Percentiles rank a stretch among this genome's conserved stretches.
Evolutionary conservation across 2,113 vertebrate genomes (phyloP).

Genomic region (Vanacampus margaritifer): DNA sequence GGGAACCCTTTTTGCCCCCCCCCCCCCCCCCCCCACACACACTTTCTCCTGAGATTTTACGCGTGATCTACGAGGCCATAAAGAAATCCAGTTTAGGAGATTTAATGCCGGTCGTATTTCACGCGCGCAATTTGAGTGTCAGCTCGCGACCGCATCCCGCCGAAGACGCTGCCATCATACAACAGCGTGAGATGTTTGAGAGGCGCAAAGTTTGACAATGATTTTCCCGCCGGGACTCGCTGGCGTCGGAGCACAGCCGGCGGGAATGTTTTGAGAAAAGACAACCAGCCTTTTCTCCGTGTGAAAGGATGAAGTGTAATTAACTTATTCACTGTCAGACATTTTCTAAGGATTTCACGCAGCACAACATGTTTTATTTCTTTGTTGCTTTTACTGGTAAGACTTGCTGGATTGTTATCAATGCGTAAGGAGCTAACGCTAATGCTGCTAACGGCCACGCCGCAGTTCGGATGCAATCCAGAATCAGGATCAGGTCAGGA

Average conservation of each 20-base stretch:
- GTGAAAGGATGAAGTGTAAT: not conserved
- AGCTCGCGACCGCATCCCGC: conserved; percentile 64
- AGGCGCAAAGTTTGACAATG: conserved; percentile 67
- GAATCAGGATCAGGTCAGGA: not conserved
- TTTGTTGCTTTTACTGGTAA: no score
- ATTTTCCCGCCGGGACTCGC: conserved; percentile 62
- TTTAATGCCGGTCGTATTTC: conserved; percentile 61
- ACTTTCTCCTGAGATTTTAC: conserved; percentile 31
- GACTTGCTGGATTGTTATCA: not conserved
- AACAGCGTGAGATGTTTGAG: conserved; percentile 61
- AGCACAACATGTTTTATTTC: no score
- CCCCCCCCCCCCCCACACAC: no score
- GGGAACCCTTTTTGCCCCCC: conserved; percentile 22
- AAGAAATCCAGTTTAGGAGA: conserved; percentile 48
- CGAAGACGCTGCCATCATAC: conserved; percentile 56
- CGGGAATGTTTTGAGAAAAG: conserved; percentile 4
- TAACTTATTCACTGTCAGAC: not conserved
- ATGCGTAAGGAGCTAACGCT: not conserved
- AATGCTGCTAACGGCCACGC: not conserved
- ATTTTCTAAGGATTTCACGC: not conserved
- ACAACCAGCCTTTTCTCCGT: not conserved
- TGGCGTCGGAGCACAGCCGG: conserved; percentile 1
- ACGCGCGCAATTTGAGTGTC: conserved; percentile 63
- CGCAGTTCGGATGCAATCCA: not conserved
- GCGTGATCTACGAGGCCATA: conserved; percentile 58